phyloP scores from a whole-genome alignment of 2,888 invertebrate species.

The Mythimna loreyi region DNA sequence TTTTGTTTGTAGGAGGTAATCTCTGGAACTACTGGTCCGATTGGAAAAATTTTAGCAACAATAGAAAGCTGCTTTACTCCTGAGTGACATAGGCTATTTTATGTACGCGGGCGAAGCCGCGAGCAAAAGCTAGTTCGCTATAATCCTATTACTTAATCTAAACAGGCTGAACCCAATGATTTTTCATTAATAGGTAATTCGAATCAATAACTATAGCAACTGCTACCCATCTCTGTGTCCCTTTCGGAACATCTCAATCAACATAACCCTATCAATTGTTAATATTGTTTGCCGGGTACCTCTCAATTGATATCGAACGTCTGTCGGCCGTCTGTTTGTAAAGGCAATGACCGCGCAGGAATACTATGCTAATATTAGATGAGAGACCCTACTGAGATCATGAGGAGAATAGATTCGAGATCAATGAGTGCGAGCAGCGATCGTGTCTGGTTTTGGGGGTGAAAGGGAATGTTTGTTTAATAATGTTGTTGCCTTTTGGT shows the following conservation, averaged over 20 bases:
- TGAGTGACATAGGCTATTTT: too few relatives aligned
- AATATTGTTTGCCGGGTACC: conserved; percentile 27
- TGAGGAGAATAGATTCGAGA: conserved; percentile 7
- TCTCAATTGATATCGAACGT: conserved; percentile 37
- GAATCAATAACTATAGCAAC: neutral
- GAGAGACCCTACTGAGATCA: neutral
- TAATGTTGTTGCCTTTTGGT: too few relatives aligned
- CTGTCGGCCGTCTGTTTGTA: conserved; percentile 32
- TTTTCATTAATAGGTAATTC: neutral
- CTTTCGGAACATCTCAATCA: neutral
- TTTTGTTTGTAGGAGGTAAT: too few relatives aligned
- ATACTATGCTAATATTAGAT: conserved; percentile 31
- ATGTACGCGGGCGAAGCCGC: too few relatives aligned
- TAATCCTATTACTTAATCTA: too few relatives aligned
- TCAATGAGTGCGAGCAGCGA: neutral
- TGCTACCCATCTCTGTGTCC: neutral
- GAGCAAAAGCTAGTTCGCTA: too few relatives aligned
- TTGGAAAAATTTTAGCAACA: too few relatives aligned
- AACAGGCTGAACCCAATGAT: too few relatives aligned
- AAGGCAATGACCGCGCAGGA: conserved; percentile 36
- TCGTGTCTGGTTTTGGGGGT: neutral
- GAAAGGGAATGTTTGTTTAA: neutral
- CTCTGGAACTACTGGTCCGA: too few relatives aligned
- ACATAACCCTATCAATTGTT: conserved; percentile 36
- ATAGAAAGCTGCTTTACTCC: too few relatives aligned